A percentile compares a stretch with the other conserved stretches of the same genome.
These are phyloP conservation scores for Zaprionus bogoriensis DNA, from an alignment of 2,888 invertebrate species.

Conservation along the genomic window DNA sequence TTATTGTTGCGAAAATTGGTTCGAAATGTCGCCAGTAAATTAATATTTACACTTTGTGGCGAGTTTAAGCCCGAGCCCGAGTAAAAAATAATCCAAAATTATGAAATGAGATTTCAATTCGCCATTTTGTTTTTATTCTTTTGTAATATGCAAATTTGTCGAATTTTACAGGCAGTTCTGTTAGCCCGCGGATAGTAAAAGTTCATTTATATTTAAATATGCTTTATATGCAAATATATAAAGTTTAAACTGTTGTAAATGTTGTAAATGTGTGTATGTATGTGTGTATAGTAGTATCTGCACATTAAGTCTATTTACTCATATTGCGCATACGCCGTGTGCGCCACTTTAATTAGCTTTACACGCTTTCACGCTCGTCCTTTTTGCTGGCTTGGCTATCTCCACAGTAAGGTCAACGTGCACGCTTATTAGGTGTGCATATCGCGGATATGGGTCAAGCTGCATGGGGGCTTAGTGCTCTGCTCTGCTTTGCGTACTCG, in stretches of 20 bases:
- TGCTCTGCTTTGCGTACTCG: constrained; percentile 4
- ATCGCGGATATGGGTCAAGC: constrained; percentile 58
- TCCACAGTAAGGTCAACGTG: constrained; percentile 72
- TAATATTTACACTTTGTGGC: constrained; percentile 23
- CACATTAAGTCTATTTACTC: constrained; percentile 15
- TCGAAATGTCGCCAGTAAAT: constrained; percentile 15
- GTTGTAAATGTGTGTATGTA: neutral
- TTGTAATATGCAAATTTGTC: constrained; percentile 18
- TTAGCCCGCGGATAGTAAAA: neutral
- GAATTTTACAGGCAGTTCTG: neutral
- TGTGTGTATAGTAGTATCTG: neutral
- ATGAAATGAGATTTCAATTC: constrained; percentile 36
- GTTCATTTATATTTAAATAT: constrained; percentile 15
- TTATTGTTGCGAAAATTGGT: constrained; percentile 11
- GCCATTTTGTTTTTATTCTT: neutral
- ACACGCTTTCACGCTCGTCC: constrained; percentile 14
- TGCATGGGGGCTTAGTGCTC: neutral
- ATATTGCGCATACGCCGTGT: constrained; percentile 31
- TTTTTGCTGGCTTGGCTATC: neutral
- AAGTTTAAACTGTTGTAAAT: too few species aligned
- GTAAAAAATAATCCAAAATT: constrained; percentile 38
- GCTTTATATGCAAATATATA: neutral
- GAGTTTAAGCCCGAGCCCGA: neutral
- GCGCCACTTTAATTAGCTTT: constrained; percentile 62
- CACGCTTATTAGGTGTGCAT: constrained; percentile 43